Percentiles rank a stretch among this genome's conserved stretches.
These are phyloP conservation scores for Lates japonicus DNA, from an alignment of 2,797 vertebrate genomes.

Conservation along the genomic window DNA sequence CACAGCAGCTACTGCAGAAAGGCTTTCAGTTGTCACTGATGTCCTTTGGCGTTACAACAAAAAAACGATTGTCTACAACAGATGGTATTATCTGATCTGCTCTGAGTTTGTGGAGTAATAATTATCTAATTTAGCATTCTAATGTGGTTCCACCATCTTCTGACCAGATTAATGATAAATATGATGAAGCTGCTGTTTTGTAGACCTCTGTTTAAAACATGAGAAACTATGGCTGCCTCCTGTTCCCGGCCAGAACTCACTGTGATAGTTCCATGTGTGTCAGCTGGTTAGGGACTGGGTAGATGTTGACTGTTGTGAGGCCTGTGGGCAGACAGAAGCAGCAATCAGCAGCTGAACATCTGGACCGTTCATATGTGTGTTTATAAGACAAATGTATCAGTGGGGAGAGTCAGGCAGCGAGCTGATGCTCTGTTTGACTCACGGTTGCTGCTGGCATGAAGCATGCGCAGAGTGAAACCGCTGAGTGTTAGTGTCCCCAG, in stretches of 20 bases:
- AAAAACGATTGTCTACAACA: not conserved
- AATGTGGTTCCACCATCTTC: not conserved
- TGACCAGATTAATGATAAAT: not conserved
- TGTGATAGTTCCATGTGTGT: slow-evolving; percentile 92
- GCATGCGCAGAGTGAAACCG: slow-evolving; percentile 92
- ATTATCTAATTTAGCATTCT: not conserved
- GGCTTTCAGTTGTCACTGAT: not conserved
- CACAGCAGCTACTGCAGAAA: not conserved
- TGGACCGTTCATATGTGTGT: slow-evolving; percentile 13
- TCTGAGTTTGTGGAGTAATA: too few relatives aligned
- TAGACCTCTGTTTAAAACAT: slow-evolving; percentile 22
- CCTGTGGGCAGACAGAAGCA: slow-evolving; percentile 83
- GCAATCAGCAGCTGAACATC: slow-evolving; percentile 52
- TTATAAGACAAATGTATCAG: slow-evolving; percentile 22
- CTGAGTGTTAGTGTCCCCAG: slow-evolving; percentile 91
- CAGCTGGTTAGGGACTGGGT: slow-evolving; percentile 92
- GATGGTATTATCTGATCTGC: not conserved
- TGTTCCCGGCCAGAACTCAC: slow-evolving; percentile 84
- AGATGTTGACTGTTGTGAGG: slow-evolving; percentile 91
- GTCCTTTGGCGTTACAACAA: not conserved
- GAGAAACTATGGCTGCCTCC: slow-evolving; percentile 8
- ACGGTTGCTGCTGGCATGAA: slow-evolving; percentile 92
- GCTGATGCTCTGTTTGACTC: slow-evolving; percentile 70
- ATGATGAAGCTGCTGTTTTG: slow-evolving; percentile 31
- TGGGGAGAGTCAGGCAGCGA: slow-evolving; percentile 22